Conservation (phyloP, 2,797 vertebrate genomes). For the Melanotaenia maccullochi region DNA sequence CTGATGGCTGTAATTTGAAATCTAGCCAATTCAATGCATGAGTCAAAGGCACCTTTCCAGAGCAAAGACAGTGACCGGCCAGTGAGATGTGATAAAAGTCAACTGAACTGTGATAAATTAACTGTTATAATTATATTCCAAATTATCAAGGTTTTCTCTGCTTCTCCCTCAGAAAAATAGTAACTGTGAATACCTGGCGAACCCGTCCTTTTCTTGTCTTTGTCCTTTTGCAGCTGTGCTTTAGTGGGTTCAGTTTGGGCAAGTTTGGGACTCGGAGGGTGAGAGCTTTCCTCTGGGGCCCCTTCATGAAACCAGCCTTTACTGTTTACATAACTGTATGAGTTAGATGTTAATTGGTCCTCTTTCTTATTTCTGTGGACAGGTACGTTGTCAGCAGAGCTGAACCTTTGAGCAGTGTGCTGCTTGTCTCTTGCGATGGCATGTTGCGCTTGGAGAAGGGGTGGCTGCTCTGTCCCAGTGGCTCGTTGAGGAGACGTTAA, state of each 20-base stretch:
- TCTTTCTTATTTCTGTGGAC: conserved; percentile 41
- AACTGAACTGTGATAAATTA: not conserved
- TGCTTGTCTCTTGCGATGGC: conserved; percentile 50
- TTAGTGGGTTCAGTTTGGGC: conserved; percentile 20
- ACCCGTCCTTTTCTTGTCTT: conserved; percentile 7
- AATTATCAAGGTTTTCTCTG: not conserved
- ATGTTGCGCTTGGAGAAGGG: conserved; percentile 64
- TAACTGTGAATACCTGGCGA: conserved; percentile 53
- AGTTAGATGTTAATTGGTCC: conserved; percentile 18
- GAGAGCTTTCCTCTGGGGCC: conserved; percentile 9
- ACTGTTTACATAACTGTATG: conserved; percentile 11
- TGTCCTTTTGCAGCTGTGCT: conserved; percentile 35
- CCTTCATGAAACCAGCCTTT: conserved; percentile 11
- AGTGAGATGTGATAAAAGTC: not conserved
- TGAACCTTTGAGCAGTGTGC: conserved; percentile 25
- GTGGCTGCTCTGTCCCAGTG: conserved; percentile 73
- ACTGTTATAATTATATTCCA: not conserved
- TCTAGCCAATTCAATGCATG: not conserved
- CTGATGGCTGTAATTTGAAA: not conserved
- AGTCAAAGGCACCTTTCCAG: not conserved
- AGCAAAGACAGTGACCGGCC: not conserved
- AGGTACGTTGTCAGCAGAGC: conserved; percentile 45
- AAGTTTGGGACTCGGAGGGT: conserved; percentile 24
- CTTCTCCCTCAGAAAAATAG: not conserved
- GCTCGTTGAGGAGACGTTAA: conserved; percentile 85